phyloP scores from a whole-genome alignment of 2,888 invertebrate genomes.

The Adineta ricciae region DNA sequence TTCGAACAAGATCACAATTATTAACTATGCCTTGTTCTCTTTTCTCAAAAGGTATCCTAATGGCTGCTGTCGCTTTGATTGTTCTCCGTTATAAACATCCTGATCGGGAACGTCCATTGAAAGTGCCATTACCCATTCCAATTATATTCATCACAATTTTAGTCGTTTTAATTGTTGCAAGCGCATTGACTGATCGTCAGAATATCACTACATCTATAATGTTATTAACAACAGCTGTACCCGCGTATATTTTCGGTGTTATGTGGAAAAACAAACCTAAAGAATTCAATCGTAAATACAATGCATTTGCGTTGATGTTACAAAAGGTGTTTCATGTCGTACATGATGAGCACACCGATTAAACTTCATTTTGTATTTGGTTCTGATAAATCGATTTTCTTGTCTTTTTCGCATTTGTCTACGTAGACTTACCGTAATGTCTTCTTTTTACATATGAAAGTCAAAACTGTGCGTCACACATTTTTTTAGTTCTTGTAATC shows the following conservation, averaged over 20 bases:
- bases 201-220: conserved; percentile 37
- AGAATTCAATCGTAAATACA: neutral
- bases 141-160: neutral
- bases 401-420: neutral
- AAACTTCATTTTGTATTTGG: conserved; percentile 35
- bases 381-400: neutral
- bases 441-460: neutral
- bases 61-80: conserved; percentile 1
- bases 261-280: conserved; percentile 62
- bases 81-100: conserved; percentile 11
- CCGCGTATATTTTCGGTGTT: conserved; percentile 71
- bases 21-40: neutral
- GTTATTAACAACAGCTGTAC: conserved; percentile 61
- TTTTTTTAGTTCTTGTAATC: neutral
- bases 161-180: neutral
- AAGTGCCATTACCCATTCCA: neutral
- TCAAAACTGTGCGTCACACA: neutral
- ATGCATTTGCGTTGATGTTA: conserved; percentile 38
- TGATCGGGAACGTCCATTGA: neutral
- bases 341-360: conserved; percentile 37
- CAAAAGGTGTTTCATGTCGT: conserved; percentile 44
- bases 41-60: neutral
- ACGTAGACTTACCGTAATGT: neutral
- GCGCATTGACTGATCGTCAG: neutral
- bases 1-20: neutral